Base-by-base conservation (phyloP, 2,888 invertebrate genomes). In the Lathronympha strigana region DNA sequence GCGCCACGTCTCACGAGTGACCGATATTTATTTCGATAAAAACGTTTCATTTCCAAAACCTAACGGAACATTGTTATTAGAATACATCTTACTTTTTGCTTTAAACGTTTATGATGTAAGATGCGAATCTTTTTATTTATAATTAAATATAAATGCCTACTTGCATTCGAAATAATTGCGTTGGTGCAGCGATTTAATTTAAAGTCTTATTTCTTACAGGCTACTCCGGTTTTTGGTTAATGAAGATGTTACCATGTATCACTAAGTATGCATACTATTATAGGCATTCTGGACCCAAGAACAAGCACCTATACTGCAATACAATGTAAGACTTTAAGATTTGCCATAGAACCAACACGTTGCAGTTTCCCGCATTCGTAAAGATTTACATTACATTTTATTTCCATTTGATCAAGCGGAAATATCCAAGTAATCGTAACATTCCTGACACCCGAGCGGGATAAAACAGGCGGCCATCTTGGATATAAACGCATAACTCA, bases 401-500 rank as follows among this genome's bases (percentile, higher is more conserved):
- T n/a, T n/a, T n/a, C n/a, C n/a, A n/a, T n/a, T n/a, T n/a, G n/a
- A 67, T 61, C 40, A 53, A 72, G 71, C 67, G 75, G 77, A 78
- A 72, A 79, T 70, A 75, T 72, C 67, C 73, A 66, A 63, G 74
- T 72, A 75, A 77, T 81, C 80, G 80, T 83, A 78, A 82, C 82
- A 83, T 84, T 87, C 83, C 79, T 82, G 82, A 86, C 86, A 84
- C 84, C 79, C 76, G 79, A 77, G 79, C 76, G 77, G 77, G 81
- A 81, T 80, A 77, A 81, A 76, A 75, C 75, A 73, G 76, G 79
- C 83, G 78, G 87, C 86, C 87, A 88, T 88, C 82, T 90, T 88
- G 86, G 80, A 84, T 87, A 86, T 86, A 86, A 88, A 83, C 83
- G 87, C 86, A 88, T 88, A 88, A 89, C 87, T 89, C 88, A 88